Conservation (phyloP, 30 jellyfish, hydroid and myxozoan genomes). For the Turritopsis dohrnii region DNA sequence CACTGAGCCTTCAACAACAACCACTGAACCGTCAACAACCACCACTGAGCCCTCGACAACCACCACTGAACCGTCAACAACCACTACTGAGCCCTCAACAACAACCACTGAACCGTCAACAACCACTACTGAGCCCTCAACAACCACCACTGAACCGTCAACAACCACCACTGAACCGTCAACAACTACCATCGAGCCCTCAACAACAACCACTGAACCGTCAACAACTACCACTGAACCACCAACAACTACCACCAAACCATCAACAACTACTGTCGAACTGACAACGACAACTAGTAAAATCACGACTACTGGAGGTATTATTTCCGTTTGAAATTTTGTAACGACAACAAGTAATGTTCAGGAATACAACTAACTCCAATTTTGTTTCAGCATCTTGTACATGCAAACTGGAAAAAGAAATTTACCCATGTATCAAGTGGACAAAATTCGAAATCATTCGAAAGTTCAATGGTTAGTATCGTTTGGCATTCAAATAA, state of each 20-base stretch:
- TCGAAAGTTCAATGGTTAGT: constrained; percentile 1
- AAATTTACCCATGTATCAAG: constrained; percentile 13
- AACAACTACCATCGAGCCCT: not conserved
- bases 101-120: not conserved
- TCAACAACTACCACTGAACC: not conserved
- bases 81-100: not conserved
- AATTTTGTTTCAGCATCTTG: not conserved
- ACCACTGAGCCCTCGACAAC: not conserved
- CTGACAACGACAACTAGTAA: not conserved
- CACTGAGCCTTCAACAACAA: not conserved
- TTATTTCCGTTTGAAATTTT: not conserved
- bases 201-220: not conserved
- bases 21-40: not conserved
- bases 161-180: not conserved
- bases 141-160: not conserved
- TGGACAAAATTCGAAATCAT: constrained; percentile 13
- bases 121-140: not conserved
- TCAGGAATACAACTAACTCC: not conserved
- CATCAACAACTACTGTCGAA: not conserved
- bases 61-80: not conserved
- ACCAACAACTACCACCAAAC: not conserved
- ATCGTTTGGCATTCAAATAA: not conserved
- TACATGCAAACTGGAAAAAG: not conserved
- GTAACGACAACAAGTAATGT: not conserved
- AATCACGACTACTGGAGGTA: not conserved